Conservation (phyloP, 2,888 invertebrate species). For the Drosophila nigritarsus region DNA sequence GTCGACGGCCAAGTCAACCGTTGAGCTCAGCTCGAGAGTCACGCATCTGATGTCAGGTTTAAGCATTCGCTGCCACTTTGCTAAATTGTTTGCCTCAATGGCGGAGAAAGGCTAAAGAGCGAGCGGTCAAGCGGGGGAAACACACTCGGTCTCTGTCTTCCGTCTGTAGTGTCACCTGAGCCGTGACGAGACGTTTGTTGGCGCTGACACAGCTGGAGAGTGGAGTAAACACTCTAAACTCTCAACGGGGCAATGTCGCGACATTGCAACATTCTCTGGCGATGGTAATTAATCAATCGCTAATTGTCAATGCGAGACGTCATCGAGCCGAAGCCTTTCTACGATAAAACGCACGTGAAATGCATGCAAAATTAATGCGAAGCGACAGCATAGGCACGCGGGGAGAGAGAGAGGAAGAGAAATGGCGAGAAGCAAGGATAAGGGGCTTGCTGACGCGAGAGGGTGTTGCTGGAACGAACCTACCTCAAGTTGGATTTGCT, state of each 20-base stretch:
- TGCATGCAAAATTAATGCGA: conserved; percentile 64
- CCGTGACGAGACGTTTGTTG: conserved; percentile 19
- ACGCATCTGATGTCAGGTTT: conserved; percentile 39
- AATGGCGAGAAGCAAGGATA: neutral
- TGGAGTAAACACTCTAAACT: conserved; percentile 1
- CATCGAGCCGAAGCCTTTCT: conserved; percentile 37
- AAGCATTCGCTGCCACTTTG: conserved; percentile 53
- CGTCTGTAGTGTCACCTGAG: conserved; percentile 39
- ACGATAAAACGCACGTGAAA: conserved; percentile 48
- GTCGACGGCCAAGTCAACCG: conserved; percentile 32
- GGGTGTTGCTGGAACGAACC: conserved; percentile 41
- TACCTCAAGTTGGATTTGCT: conserved; percentile 58
- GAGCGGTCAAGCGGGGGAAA: neutral
- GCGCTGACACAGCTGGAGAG: conserved; percentile 7
- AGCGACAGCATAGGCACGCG: neutral
- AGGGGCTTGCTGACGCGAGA: neutral
- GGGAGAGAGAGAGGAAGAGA: neutral
- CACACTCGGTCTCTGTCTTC: conserved; percentile 22
- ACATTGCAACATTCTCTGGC: conserved; percentile 50
- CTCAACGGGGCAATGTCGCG: conserved; percentile 33
- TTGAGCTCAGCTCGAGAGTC: conserved; percentile 41
- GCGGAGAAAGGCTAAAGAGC: neutral
- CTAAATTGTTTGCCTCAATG: conserved; percentile 63
- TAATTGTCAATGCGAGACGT: conserved; percentile 66
- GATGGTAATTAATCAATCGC: conserved; percentile 68